Percentiles rank a stretch among this genome's conserved stretches.
Conservation (phyloP, 2,888 invertebrate genomes). For the Drosophila anomelani region DNA sequence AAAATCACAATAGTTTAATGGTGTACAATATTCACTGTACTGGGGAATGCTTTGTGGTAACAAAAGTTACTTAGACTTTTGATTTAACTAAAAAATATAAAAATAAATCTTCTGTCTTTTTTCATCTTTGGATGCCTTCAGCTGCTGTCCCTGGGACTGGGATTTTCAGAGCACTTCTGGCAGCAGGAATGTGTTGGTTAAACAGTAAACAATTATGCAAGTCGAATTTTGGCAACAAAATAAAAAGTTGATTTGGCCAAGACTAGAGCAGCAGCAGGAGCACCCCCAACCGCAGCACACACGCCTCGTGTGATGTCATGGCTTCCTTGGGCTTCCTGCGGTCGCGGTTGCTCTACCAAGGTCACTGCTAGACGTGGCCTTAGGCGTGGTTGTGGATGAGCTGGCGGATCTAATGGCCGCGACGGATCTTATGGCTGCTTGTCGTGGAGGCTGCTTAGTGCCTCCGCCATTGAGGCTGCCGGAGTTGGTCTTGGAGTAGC, state of each 20-base stretch:
- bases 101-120: constrained; percentile 16
- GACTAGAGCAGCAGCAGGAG: constrained; percentile 27
- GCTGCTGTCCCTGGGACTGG: background rate
- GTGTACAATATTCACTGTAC: constrained; percentile 9
- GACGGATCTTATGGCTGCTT: constrained; percentile 35
- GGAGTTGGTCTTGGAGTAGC: constrained; percentile 44
- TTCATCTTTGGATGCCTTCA: background rate
- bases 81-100: constrained; percentile 28
- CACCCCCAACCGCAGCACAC: constrained; percentile 1
- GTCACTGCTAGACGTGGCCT: constrained; percentile 38
- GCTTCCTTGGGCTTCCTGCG: constrained; percentile 50
- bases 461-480: constrained; percentile 31
- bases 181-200: background rate
- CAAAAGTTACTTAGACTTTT: background rate
- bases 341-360: constrained; percentile 33
- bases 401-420: constrained; percentile 19
- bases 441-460: constrained; percentile 37
- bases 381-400: constrained; percentile 28
- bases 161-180: background rate
- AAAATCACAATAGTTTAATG: constrained; percentile 26
- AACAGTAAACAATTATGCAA: constrained; percentile 40
- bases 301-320: constrained; percentile 25
- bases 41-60: background rate
- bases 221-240: constrained; percentile 38
- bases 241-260: constrained; percentile 29